Percentiles rank a stretch among this genome's conserved stretches.
Conservation (phyloP, 2,888 invertebrate species). For the Ophion obscuratus region DNA sequence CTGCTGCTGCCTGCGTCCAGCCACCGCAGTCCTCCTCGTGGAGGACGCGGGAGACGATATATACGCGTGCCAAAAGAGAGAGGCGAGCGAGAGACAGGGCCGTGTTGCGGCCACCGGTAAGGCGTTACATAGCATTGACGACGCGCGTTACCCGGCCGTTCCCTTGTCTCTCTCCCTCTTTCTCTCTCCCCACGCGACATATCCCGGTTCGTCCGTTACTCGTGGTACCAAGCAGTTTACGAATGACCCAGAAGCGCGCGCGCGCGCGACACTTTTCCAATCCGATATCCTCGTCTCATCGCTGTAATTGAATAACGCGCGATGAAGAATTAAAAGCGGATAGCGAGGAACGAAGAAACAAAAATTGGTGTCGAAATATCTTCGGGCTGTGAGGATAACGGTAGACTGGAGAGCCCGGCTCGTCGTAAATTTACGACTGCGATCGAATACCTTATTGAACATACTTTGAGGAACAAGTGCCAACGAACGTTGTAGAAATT, state of each 20-base stretch:
- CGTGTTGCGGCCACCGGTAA: conserved; percentile 31
- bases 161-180: conserved; percentile 11
- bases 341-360: background rate
- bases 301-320: background rate
- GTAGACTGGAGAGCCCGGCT: conserved; percentile 6
- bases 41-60: conserved; percentile 42
- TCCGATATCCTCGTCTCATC: conserved; percentile 38
- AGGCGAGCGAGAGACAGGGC: conserved; percentile 43
- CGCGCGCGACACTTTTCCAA: background rate
- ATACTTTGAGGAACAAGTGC: background rate
- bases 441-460: too few relatives aligned
- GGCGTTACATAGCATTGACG: conserved; percentile 48
- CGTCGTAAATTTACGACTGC: background rate
- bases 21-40: conserved; percentile 49
- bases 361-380: background rate
- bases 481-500: background rate
- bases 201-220: conserved; percentile 37
- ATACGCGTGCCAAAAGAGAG: conserved; percentile 49
- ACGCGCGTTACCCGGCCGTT: conserved; percentile 47
- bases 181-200: conserved; percentile 7
- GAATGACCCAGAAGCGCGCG: conserved; percentile 22
- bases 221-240: conserved; percentile 4
- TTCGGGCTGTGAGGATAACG: conserved; percentile 12
- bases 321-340: background rate
- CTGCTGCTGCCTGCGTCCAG: conserved; percentile 73